These are phyloP conservation scores for Microdon myrmicae DNA, from an alignment of 2,888 invertebrate species.

Conservation along the genomic window DNA sequence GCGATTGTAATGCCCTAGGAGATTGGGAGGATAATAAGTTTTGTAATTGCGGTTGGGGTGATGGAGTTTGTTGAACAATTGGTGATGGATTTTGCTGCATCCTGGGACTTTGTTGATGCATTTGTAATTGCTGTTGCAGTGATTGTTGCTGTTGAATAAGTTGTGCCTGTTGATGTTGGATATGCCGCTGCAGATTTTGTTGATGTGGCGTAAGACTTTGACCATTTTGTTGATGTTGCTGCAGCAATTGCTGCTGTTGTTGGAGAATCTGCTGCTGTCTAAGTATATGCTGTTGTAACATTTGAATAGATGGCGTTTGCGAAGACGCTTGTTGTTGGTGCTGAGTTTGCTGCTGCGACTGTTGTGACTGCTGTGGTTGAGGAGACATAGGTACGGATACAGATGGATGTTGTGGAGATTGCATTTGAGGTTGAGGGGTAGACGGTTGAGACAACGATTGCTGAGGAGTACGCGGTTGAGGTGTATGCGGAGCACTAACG, in stretches of 20 bases:
- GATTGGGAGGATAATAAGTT: slow-evolving; percentile 64
- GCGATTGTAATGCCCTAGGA: slow-evolving; percentile 63
- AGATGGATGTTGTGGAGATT: slow-evolving; percentile 58
- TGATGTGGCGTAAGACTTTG: slow-evolving; percentile 62
- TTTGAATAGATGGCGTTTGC: slow-evolving; percentile 60
- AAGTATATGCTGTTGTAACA: slow-evolving; percentile 58
- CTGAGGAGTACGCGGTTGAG: slow-evolving; percentile 42
- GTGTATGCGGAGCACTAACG: slow-evolving; percentile 59
- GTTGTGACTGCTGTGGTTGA: slow-evolving; percentile 57
- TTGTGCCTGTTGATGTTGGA: slow-evolving; percentile 71
- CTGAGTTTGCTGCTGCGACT: slow-evolving; percentile 57
- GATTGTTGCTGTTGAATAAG: slow-evolving; percentile 66
- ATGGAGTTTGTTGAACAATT: slow-evolving; percentile 59
- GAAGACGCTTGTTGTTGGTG: slow-evolving; percentile 58
- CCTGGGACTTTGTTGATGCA: slow-evolving; percentile 61
- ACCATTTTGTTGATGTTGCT: slow-evolving; percentile 61
- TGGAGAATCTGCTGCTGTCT: slow-evolving; percentile 61
- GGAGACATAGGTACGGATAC: slow-evolving; percentile 52
- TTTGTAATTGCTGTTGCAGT: slow-evolving; percentile 59
- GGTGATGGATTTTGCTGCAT: slow-evolving; percentile 65
- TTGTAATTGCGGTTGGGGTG: slow-evolving; percentile 61
- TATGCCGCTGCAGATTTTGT: slow-evolving; percentile 68
- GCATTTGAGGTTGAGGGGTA: slow-evolving; percentile 53
- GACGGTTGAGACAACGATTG: slow-evolving; percentile 57
- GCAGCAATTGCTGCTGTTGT: slow-evolving; percentile 61